Base-by-base conservation (phyloP, 2,888 invertebrate genomes). In the Ophion costatus region DNA sequence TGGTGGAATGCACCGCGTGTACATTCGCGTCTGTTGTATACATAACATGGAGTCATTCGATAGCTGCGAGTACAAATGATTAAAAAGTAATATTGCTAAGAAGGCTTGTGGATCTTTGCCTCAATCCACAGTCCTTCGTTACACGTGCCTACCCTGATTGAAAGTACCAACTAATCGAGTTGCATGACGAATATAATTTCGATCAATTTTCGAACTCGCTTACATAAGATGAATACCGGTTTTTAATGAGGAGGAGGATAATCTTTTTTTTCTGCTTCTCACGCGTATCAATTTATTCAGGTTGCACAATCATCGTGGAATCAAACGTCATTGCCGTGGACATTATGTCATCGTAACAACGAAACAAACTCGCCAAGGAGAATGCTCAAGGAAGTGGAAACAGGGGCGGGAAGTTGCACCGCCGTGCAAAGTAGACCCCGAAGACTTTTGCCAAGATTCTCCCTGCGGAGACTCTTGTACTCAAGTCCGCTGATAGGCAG, bases 401-500 rank as follows among this genome's bases (percentile, higher is more conserved):
- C 88, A 80, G 91, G 88, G 79, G 87, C 91, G 59, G 91, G 91
- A 86, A 91, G 91, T 78, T 93, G 93, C 87, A 92, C 91, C 78
- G 88, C 89, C 64, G 91, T 89, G 80, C 89, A 90, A 87, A 87
- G 91, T 11, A 90, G 93, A 85, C 90, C 91, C 78, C 89, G 92
- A 69, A 90, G 93, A 87, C 76, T 92, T 76, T 90, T 95, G 88
- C 94, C 95, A 33, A 92, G 96, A 89, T 96, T 96, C 95, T 97
- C 96, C 24, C 93, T 97, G 61, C 95, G 96, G 69, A 95, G 96
- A 85, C 94, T 97, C 86, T 95, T 97, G 82, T 96, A 96, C 83
- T 96, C 96, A 88, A 96, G 96, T 92, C 96, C 96, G 3, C 94
- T 96, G 24, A 95, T 96, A 80, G 96, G 96, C 57, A 94, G 96